These are phyloP conservation scores for Dryomyza anilis DNA, from an alignment of 2,888 invertebrate species.

Conservation along the genomic window DNA sequence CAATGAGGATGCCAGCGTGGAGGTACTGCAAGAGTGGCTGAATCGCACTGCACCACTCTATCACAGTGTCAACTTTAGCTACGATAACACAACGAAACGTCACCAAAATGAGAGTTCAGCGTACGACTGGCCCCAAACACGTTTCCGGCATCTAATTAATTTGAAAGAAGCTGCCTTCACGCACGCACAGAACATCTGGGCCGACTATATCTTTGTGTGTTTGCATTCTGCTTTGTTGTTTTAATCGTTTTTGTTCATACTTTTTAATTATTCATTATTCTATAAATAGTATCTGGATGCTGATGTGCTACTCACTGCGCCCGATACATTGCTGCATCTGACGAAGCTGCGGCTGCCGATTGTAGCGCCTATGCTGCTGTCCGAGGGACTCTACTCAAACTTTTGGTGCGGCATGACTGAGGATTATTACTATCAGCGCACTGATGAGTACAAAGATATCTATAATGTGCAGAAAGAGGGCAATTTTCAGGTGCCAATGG, in stretches of 20 bases:
- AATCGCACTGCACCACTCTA: slow-evolving; percentile 68
- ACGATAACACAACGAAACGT: slow-evolving; percentile 51
- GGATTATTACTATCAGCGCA: slow-evolving; percentile 81
- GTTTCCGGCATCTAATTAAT: slow-evolving; percentile 79
- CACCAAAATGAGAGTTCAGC: slow-evolving; percentile 68
- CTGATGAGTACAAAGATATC: slow-evolving; percentile 83
- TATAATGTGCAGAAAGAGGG: slow-evolving; percentile 72
- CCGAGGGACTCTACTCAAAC: slow-evolving; percentile 89
- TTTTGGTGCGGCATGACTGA: slow-evolving; percentile 95
- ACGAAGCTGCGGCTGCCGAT: slow-evolving; percentile 69
- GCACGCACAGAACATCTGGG: slow-evolving; percentile 78
- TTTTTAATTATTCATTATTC: not conserved
- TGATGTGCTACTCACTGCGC: slow-evolving; percentile 79
- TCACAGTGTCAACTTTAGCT: slow-evolving; percentile 67
- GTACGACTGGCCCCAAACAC: slow-evolving; percentile 76
- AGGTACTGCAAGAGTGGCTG: slow-evolving; percentile 77
- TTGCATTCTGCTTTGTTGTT: not conserved
- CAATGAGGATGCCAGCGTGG: slow-evolving; percentile 78
- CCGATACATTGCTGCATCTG: slow-evolving; percentile 68
- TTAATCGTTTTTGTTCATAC: slow-evolving; percentile 4
- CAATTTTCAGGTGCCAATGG: slow-evolving; percentile 86
- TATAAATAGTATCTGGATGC: slow-evolving; percentile 77
- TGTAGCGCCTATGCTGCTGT: slow-evolving; percentile 83
- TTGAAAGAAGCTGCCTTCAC: slow-evolving; percentile 77
- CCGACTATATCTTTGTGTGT: slow-evolving; percentile 86